A percentile compares a stretch with the other conserved stretches of the same genome.
Conservation (phyloP, 1,140 invertebrate genomes). For the Aphelenchoides besseyi region DNA sequence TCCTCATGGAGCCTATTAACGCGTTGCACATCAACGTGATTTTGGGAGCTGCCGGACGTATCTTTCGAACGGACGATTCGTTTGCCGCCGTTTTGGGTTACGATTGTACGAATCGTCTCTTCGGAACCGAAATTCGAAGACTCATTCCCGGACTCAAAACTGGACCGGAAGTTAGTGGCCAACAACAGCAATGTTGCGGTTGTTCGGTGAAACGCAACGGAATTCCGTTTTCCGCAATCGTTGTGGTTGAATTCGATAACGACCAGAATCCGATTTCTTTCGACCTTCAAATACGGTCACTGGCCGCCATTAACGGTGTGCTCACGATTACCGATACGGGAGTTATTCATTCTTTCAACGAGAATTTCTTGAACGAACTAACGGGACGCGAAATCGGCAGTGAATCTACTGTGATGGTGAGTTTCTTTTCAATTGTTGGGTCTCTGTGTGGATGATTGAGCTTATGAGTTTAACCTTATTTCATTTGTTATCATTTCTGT, state of each 20-base stretch:
- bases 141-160: slow-evolving; percentile 40
- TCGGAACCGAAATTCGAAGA: slow-evolving; percentile 47
- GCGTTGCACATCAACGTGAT: slow-evolving; percentile 45
- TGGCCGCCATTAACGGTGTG: slow-evolving; percentile 50
- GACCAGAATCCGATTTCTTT: slow-evolving; percentile 41
- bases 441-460: slow-evolving; percentile 5
- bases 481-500: neutral
- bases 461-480: slow-evolving; percentile 3
- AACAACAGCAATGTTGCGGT: slow-evolving; percentile 42
- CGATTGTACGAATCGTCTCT: slow-evolving; percentile 48
- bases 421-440: slow-evolving; percentile 17
- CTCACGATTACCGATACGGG: slow-evolving; percentile 47
- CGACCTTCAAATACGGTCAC: slow-evolving; percentile 47
- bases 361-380: slow-evolving; percentile 53
- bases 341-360: slow-evolving; percentile 49
- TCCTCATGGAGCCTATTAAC: slow-evolving; percentile 53
- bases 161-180: slow-evolving; percentile 21
- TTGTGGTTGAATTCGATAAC: slow-evolving; percentile 33
- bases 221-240: slow-evolving; percentile 41
- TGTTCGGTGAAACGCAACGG: slow-evolving; percentile 35
- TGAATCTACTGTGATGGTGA: slow-evolving; percentile 23
- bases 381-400: slow-evolving; percentile 22
- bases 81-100: slow-evolving; percentile 49
- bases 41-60: slow-evolving; percentile 52
- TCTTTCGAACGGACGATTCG: slow-evolving; percentile 48